Evolutionary conservation across 2,888 invertebrate genomes (phyloP).

Genomic region (Chirona hameri): DNA sequence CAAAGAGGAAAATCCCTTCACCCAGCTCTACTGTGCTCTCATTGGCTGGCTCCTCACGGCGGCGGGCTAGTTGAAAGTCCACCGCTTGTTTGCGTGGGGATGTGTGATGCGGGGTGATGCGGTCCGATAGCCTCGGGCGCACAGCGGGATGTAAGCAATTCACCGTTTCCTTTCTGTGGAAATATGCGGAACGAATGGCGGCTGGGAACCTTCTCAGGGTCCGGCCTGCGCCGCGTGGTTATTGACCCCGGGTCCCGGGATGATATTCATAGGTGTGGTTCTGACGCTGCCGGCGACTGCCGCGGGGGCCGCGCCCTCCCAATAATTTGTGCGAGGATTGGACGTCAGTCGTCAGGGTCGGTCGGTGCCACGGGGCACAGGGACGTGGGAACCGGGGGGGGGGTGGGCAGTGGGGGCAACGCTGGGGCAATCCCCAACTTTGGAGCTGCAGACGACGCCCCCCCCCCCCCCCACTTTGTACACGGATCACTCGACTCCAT

Average conservation of each 20-base stretch:
- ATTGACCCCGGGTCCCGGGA: not conserved
- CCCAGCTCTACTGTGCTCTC: not conserved
- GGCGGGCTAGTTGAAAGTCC: not conserved
- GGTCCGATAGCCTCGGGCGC: not conserved
- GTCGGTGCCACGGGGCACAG: too few species aligned
- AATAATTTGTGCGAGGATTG: too few species aligned
- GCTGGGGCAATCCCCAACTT: too few species aligned
- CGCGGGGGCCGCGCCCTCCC: too few species aligned
- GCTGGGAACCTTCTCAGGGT: not conserved
- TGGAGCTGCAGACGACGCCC: too few species aligned
- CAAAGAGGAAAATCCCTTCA: not conserved
- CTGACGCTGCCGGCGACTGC: too few species aligned
- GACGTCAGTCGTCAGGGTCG: too few species aligned
- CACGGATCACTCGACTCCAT: too few species aligned
- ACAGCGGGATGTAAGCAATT: not conserved
- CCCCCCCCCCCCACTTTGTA: too few species aligned
- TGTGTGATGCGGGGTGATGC: not conserved
- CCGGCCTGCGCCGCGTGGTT: not conserved
- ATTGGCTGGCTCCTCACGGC: not conserved
- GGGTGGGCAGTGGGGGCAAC: too few species aligned
- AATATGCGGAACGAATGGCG: constrained; percentile 3
- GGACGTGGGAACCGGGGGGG: too few species aligned
- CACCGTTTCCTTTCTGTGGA: not conserved
- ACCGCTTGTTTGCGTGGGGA: not conserved
- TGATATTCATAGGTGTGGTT: too few species aligned